Conservation (phyloP, 2,888 invertebrate species). For the Dynastes maya region DNA sequence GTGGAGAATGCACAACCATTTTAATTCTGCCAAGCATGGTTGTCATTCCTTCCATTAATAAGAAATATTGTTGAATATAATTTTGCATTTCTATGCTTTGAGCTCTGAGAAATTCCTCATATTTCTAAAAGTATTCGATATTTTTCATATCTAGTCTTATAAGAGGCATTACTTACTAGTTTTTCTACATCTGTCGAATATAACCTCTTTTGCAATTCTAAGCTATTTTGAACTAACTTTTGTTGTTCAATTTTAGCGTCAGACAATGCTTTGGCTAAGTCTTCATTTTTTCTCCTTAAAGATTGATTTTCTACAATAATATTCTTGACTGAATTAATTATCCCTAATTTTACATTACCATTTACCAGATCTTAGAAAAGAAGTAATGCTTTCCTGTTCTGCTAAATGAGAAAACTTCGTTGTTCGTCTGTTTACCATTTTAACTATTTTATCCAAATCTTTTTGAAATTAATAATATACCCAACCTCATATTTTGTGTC, state of each 20-base stretch:
- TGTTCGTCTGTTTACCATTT: slow-evolving; percentile 16
- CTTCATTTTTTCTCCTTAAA: slow-evolving; percentile 50
- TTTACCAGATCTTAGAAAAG: slow-evolving; percentile 29
- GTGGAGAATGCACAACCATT: not conserved
- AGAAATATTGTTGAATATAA: slow-evolving; percentile 40
- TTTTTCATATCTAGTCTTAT: not conserved
- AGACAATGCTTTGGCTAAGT: slow-evolving; percentile 52
- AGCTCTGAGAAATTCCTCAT: slow-evolving; percentile 47
- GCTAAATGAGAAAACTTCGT: not conserved
- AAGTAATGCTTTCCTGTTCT: not conserved
- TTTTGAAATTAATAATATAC: no score
- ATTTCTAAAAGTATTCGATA: slow-evolving; percentile 49
- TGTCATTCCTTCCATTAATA: slow-evolving; percentile 50
- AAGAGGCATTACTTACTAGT: not conserved
- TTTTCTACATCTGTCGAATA: slow-evolving; percentile 2
- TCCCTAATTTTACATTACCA: not conserved
- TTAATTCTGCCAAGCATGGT: slow-evolving; percentile 45
- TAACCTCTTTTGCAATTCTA: slow-evolving; percentile 16
- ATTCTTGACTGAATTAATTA: not conserved
- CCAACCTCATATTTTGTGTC: no score
- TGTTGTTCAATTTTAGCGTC: slow-evolving; percentile 44
- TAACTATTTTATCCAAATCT: not conserved
- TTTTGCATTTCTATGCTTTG: slow-evolving; percentile 41
- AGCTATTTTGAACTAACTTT: slow-evolving; percentile 38
- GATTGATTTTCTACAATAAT: slow-evolving; percentile 49